These are phyloP conservation scores for Pandion haliaetus DNA, from an alignment of 2,113 vertebrate genomes.

Conservation along the genomic window DNA sequence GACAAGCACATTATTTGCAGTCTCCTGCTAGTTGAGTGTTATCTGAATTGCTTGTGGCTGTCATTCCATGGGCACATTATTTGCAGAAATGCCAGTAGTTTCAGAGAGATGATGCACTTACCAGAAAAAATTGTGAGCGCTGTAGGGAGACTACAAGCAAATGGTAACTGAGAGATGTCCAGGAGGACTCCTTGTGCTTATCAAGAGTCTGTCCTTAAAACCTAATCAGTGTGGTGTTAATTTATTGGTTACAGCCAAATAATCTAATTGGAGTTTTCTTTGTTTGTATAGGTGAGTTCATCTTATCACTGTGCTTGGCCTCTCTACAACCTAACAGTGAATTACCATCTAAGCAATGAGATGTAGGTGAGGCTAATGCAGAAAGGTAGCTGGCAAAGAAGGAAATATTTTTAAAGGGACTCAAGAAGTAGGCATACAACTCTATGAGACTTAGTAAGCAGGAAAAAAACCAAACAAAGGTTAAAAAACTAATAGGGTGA, in stretches of 20 bases:
- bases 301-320: neutral
- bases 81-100: neutral
- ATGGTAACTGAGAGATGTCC: neutral
- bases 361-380: neutral
- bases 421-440: neutral
- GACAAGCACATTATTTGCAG: slow-evolving; percentile 19
- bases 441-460: neutral
- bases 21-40: slow-evolving; percentile 24
- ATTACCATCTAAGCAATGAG: neutral
- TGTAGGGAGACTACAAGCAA: neutral
- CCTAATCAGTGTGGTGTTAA: neutral
- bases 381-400: neutral
- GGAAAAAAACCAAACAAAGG: neutral
- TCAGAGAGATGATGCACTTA: neutral
- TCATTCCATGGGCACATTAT: slow-evolving; percentile 4
- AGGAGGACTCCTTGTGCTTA: neutral
- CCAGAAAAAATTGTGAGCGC: neutral
- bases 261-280: neutral
- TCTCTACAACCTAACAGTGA: neutral
- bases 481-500: neutral
- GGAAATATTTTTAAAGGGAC: neutral
- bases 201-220: neutral
- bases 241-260: neutral
- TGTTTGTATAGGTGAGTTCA: neutral
- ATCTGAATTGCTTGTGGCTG: neutral